Percentiles rank a stretch among this genome's conserved stretches.
Evolutionary conservation across 2,888 invertebrate genomes (phyloP).

Genomic region (Netelia virgata): DNA sequence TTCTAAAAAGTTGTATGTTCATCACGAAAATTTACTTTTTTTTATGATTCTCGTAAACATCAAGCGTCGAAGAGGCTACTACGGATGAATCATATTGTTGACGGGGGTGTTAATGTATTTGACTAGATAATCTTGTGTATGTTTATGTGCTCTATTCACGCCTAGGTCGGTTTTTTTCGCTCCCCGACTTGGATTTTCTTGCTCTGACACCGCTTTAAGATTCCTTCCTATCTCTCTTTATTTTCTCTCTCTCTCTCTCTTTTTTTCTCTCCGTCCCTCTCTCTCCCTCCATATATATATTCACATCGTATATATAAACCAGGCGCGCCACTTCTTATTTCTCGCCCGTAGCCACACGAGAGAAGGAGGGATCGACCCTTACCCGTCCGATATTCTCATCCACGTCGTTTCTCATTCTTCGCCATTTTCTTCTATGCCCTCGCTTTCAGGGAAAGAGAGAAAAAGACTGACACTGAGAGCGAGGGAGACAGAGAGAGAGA

Average conservation of each 20-base stretch:
- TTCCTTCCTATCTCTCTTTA: slow-evolving; percentile 39
- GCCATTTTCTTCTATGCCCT: slow-evolving; percentile 39
- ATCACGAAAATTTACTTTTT: no score
- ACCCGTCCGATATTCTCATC: slow-evolving; percentile 29
- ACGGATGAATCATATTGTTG: no score
- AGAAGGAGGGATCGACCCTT: slow-evolving; percentile 45
- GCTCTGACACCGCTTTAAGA: no score
- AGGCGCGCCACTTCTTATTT: slow-evolving; percentile 47
- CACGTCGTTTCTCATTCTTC: slow-evolving; percentile 34
- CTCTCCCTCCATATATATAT: slow-evolving; percentile 27
- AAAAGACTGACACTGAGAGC: no score
- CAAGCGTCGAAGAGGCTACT: no score
- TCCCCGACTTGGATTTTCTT: slow-evolving; percentile 24
- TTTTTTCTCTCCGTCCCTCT: slow-evolving; percentile 20
- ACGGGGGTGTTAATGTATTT: no score
- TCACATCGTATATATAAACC: slow-evolving; percentile 13
- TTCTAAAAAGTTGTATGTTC: no score
- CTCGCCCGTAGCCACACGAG: slow-evolving; percentile 50
- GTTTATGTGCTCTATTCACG: no score
- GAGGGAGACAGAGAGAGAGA: no score
- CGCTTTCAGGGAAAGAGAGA: not conserved
- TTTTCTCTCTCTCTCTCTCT: slow-evolving; percentile 31
- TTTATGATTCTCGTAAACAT: no score
- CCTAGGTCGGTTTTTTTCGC: not conserved
- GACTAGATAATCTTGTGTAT: no score